Percentiles rank a stretch among this genome's conserved stretches.
phyloP scores from a whole-genome alignment of 2,888 invertebrate genomes.

The Perdita meconis region DNA sequence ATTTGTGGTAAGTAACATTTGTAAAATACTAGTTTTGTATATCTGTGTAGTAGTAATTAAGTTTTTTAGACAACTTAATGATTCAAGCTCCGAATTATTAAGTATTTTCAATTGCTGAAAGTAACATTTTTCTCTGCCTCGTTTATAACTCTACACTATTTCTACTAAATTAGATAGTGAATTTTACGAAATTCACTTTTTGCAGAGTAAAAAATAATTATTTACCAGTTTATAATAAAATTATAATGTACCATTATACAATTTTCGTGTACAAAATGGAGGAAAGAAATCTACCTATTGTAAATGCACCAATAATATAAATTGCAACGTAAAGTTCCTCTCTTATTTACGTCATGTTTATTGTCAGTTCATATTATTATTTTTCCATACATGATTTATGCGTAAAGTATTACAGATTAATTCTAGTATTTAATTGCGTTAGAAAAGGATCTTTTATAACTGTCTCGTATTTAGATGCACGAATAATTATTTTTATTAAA shows the following conservation, averaged over 20 bases:
- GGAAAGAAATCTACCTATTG: conserved; percentile 13
- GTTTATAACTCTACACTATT: conserved; percentile 12
- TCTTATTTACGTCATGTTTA: conserved; percentile 12
- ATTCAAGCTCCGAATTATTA: neutral
- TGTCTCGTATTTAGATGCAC: too few species aligned
- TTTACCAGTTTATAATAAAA: conserved; percentile 5
- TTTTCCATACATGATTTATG: neutral
- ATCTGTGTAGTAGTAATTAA: conserved; percentile 46
- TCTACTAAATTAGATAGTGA: neutral
- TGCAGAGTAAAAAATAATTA: neutral
- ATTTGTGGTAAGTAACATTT: conserved; percentile 18
- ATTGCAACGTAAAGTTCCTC: neutral
- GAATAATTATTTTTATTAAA: too few species aligned
- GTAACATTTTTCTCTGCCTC: neutral
- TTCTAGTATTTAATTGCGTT: too few species aligned
- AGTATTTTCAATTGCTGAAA: neutral
- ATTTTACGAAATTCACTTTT: conserved; percentile 7
- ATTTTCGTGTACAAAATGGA: conserved; percentile 7
- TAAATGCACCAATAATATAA: conserved; percentile 32
- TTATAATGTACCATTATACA: neutral
- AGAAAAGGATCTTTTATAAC: too few species aligned
- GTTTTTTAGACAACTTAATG: conserved; percentile 29
- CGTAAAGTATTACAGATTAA: too few species aligned
- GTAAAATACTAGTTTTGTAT: conserved; percentile 55
- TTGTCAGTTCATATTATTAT: neutral